Base-by-base conservation (phyloP, 2,888 invertebrate species). In the Lycocerus yunnanus region DNA sequence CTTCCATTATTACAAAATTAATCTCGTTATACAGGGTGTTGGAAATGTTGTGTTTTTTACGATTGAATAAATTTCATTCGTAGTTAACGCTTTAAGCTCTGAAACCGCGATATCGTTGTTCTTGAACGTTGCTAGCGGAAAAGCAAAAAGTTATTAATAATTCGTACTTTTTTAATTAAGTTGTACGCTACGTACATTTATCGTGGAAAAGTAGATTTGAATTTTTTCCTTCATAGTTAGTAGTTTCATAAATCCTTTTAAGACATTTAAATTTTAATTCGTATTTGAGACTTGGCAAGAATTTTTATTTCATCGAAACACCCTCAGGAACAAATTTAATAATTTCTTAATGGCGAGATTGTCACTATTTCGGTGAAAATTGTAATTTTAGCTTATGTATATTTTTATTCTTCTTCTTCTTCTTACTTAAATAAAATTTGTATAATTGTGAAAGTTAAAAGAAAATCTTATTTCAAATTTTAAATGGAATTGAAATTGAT, bases 101-200 rank as follows among this genome's bases (percentile, higher is more conserved):
- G 15, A 63, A 63, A 63, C 18, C 61, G 61, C 61, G 61, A 63
- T 63, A 63, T 18, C 61, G 66, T 24, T 15, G 20, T 20, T 20
- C 66, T 66, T 21, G 66, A 66, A 66, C 24, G 27, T 15, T 24
- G 27, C 15, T 66, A 8, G 21, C 15, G 27, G 13, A 24, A 27
- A 66, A 68, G 67, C 20, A 69, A 75, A 71, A 74, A 75, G 72
- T 75, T 72, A 69, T 66, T 75, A 72, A 75, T 75, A 68, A 72
- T 66, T 69, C 75, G 27, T 43, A 66, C 69, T 66, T 72, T 75
- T 43, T 75, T 75, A 75, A 75, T 75, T 75, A 75, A 75, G 72
- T 69, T 67, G 72, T 71, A 43, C 70, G 61, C 65, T 68, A 71
- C 68, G 65, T 71, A 71, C 71, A 70, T 73, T 73, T 66, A 66